Evolutionary conservation across 2,113 vertebrate genomes (phyloP).

Genomic region (Phoxinus phoxinus): DNA sequence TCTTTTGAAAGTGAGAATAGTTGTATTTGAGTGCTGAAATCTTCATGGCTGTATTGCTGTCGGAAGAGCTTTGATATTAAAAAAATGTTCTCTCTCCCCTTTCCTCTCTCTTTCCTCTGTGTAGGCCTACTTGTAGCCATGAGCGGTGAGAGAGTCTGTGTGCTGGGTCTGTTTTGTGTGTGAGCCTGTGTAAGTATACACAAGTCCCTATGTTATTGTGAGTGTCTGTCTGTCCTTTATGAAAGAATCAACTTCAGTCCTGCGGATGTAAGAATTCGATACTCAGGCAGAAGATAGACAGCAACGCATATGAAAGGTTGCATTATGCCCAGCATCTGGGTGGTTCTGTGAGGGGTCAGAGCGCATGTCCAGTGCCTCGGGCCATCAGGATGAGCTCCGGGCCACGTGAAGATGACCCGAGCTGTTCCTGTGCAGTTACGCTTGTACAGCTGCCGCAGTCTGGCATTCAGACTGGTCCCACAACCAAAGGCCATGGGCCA

Average conservation of each 20-base stretch:
- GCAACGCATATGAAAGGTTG: constrained; percentile 60
- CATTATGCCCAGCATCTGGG: constrained; percentile 70
- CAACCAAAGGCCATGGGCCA: constrained; percentile 3
- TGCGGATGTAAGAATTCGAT: constrained; percentile 38
- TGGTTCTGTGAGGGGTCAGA: constrained; percentile 70
- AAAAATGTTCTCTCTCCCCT: background rate
- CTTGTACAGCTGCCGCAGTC: constrained; percentile 64
- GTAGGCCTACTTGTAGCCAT: background rate
- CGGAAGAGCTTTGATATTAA: background rate
- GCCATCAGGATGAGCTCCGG: constrained; percentile 72
- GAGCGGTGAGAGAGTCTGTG: background rate
- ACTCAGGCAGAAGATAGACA: constrained; percentile 29
- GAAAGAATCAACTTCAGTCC: constrained; percentile 30
- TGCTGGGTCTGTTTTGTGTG: constrained; percentile 47
- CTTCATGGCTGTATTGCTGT: constrained; percentile 16
- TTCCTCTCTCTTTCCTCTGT: background rate
- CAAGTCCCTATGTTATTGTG: background rate
- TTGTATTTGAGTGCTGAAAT: constrained; percentile 3
- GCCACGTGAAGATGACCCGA: constrained; percentile 74
- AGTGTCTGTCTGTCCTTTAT: constrained; percentile 17
- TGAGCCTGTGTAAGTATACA: constrained; percentile 6
- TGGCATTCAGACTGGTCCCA: constrained; percentile 23
- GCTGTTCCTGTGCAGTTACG: constrained; percentile 68
- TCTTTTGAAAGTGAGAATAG: constrained; percentile 51
- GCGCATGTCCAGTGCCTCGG: constrained; percentile 69